Evolutionary conservation across 1,140 invertebrate genomes (phyloP), one percentile per base, ranked within the genome.

Genomic region (Tetragonula clypearis): DNA sequence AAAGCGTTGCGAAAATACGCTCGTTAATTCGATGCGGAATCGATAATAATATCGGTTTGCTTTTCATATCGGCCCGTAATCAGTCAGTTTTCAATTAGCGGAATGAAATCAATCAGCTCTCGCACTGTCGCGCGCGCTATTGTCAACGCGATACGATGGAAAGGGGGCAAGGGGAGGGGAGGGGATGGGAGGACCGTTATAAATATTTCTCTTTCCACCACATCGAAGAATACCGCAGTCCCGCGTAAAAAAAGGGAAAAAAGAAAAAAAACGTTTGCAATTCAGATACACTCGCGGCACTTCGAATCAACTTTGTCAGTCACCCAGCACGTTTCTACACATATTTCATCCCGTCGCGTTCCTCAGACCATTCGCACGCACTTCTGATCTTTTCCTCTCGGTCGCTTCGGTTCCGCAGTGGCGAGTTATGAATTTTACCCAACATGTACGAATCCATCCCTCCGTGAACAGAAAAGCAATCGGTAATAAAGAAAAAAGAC

Each of bases 21-120:
- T 82, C 81, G 73, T 66, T 83, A 83, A 83, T 58, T 23, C n/a
- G 11, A 66, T n/a, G 49, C 65, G 35, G 68, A 69, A 83, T 77
- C 74, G 55, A 69, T 53, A 53, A 83, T 83, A 83, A 83, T 60
- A 66, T 26, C 14, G 17, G 65, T 69, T 68, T 69, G 81, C 55
- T 55, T 66, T 35, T 23, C 21, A 53, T 72, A 68, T 30, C 75
- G 55, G 55, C 0, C 17, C 14, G 68, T 53, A 26, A 84, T 84
- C 82, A 41, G 82, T 79, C 68, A 71, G 56, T 68, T 84, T 84
- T 79, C 82, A 84, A 84, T 84, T 84, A 84, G 53, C 76, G 82
- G 62, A 79, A 84, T 79, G 76, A 84, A 84, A 79, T 79, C 55
- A 71, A 56, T 69, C 35, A 66, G 41, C 1, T 49, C 21, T 35